Evolutionary conservation across 1,140 invertebrate species (phyloP).

Genomic region (Kradibia gibbosae): DNA sequence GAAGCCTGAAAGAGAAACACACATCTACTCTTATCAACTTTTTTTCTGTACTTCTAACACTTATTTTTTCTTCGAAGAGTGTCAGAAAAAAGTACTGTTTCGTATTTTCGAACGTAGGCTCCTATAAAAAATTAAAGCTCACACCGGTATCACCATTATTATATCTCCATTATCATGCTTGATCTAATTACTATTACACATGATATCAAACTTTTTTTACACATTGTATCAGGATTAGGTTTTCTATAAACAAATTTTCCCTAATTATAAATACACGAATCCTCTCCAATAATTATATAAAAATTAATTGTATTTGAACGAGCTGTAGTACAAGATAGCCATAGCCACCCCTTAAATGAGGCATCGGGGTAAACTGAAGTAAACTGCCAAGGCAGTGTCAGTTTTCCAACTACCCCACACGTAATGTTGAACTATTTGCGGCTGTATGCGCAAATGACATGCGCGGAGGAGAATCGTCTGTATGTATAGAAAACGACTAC

Average conservation of each 20-base stretch:
- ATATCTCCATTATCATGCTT: background rate
- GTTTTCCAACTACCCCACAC: constrained; percentile 26
- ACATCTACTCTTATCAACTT: too few species aligned
- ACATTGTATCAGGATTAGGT: background rate
- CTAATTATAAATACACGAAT: too few species aligned
- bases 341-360: constrained; percentile 31
- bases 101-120: background rate
- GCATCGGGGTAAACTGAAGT: constrained; percentile 41
- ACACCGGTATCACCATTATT: constrained; percentile 16
- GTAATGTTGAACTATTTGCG: constrained; percentile 22
- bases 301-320: background rate
- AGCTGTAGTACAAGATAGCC: background rate
- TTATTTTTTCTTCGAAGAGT: too few species aligned
- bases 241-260: too few species aligned
- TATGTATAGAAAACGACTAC: constrained; percentile 1
- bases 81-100: background rate
- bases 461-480: constrained; percentile 2
- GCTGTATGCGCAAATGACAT: constrained; percentile 31
- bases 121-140: too few species aligned
- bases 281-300: too few species aligned
- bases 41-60: too few species aligned
- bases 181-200: background rate
- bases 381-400: background rate
- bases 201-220: constrained; percentile 6
- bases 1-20: too few species aligned